Evolutionary conservation across 2,888 invertebrate species (phyloP).

Genomic region (Amorpha juglandis): DNA sequence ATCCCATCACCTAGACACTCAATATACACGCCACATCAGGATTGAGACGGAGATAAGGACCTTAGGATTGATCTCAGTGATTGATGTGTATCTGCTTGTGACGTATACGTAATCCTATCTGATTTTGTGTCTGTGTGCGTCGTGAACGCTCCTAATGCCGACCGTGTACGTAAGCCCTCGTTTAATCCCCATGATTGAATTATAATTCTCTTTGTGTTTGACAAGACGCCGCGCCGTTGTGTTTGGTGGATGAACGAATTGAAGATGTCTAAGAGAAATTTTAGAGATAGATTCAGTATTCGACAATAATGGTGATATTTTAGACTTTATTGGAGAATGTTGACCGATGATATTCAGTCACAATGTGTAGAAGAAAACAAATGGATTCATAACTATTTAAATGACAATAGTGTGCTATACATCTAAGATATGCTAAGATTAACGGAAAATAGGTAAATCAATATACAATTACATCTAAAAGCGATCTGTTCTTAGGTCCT

Average conservation of each 20-base stretch:
- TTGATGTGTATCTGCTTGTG: constrained; percentile 58
- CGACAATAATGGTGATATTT: background rate
- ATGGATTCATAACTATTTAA: too few species aligned
- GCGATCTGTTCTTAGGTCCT: too few species aligned
- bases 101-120: constrained; percentile 56
- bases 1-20: too few species aligned
- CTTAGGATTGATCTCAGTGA: constrained; percentile 53
- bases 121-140: constrained; percentile 45
- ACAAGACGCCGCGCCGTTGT: constrained; percentile 7
- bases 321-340: too few species aligned
- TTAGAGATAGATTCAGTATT: too few species aligned
- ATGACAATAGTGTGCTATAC: too few species aligned
- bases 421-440: too few species aligned
- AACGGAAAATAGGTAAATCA: too few species aligned
- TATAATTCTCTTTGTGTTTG: constrained; percentile 24
- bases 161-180: constrained; percentile 12
- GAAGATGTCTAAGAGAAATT: background rate
- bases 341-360: too few species aligned
- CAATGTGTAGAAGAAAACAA: too few species aligned
- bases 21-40: background rate
- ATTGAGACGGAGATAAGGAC: background rate
- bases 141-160: constrained; percentile 6
- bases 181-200: constrained; percentile 22
- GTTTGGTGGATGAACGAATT: background rate
- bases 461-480: too few species aligned